These are phyloP conservation scores for Hedychridium roseum DNA, from an alignment of 2,888 invertebrate species.

Conservation along the genomic window DNA sequence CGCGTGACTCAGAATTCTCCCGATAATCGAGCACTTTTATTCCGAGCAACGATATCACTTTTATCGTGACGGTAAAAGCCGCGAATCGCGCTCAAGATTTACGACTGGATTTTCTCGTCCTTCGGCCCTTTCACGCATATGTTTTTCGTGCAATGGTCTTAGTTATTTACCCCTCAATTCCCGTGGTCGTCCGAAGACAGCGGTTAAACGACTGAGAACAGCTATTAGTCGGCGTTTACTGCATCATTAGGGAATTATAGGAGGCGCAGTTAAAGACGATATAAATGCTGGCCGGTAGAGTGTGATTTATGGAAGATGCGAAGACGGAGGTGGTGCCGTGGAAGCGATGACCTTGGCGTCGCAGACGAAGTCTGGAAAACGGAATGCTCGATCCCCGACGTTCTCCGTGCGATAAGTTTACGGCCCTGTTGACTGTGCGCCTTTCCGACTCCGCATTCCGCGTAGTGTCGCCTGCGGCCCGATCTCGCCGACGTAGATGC, in stretches of 20 bases:
- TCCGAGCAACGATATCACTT: no score
- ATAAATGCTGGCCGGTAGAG: slow-evolving; percentile 49
- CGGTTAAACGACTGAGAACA: no score
- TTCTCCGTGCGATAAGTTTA: slow-evolving; percentile 49
- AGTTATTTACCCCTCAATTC: no score
- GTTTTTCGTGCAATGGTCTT: no score
- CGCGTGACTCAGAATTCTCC: no score
- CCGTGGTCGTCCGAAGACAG: no score
- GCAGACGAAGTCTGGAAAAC: slow-evolving; percentile 8
- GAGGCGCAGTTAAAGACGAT: slow-evolving; percentile 51
- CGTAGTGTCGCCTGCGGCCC: slow-evolving; percentile 13
- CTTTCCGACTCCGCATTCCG: slow-evolving; percentile 26
- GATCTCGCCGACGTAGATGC: slow-evolving; percentile 14
- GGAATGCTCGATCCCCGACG: slow-evolving; percentile 14
- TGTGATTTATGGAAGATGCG: slow-evolving; percentile 48
- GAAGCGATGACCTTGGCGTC: slow-evolving; percentile 2
- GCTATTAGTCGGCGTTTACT: slow-evolving; percentile 42
- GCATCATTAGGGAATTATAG: slow-evolving; percentile 57
- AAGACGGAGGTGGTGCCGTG: not conserved
- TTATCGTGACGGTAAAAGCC: no score
- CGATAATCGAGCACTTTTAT: no score
- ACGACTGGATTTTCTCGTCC: no score
- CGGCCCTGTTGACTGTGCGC: slow-evolving; percentile 44
- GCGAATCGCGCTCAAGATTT: no score
- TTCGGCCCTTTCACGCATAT: no score